A percentile compares a stretch with the other conserved stretches of the same genome.
phyloP scores from a whole-genome alignment of 64 coral and sea anemone species.

The Anthopleura sola region DNA sequence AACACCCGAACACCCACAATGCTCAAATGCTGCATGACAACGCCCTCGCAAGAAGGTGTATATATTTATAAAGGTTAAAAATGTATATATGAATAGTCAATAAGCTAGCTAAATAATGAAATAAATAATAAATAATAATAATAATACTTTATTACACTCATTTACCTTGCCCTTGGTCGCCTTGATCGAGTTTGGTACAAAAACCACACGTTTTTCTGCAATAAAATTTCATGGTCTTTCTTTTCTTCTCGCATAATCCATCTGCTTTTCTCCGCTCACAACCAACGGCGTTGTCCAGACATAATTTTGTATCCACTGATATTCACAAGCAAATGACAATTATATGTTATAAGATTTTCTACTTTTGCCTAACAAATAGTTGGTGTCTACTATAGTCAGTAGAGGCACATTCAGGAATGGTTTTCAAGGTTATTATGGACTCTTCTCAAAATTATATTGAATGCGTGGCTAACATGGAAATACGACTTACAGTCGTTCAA shows the following conservation, averaged over 20 bases:
- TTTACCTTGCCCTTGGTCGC: background rate
- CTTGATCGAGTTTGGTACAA: background rate
- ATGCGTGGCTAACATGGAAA: no score
- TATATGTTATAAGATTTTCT: background rate
- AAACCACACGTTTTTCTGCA: constrained; percentile 48
- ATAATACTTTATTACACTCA: background rate
- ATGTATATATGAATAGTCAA: no score
- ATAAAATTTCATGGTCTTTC: constrained; percentile 35
- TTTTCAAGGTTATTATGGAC: no score
- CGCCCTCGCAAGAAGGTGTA: no score
- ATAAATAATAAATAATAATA: no score
- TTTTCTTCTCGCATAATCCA: constrained; percentile 41
- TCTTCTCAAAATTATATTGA: no score
- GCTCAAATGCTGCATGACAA: no score
- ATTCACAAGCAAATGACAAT: background rate
- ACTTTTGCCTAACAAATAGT: background rate
- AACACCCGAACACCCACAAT: no score
- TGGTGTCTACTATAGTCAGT: background rate
- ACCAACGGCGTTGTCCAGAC: constrained; percentile 43
- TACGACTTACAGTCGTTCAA: no score
- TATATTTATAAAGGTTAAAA: no score
- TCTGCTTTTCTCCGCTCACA: constrained; percentile 26
- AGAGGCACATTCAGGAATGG: no score
- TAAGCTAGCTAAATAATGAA: no score
- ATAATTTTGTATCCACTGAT: background rate